Conservation (phyloP, 2,888 invertebrate genomes). For the Drosophila pseudotalamancana region DNA sequence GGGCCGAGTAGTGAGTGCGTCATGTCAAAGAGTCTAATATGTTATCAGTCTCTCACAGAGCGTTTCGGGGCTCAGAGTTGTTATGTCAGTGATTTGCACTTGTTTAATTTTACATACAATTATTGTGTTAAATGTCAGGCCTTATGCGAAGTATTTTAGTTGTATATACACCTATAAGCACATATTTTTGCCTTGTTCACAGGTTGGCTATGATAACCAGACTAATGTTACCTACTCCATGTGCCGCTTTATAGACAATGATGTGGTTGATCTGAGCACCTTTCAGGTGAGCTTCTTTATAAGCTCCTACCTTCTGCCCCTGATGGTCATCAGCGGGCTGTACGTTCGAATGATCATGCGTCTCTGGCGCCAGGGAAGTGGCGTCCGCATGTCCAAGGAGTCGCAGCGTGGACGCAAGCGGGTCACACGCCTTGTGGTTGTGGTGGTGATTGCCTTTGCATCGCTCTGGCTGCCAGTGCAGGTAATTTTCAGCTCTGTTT, state of each 20-base stretch:
- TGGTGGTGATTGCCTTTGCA: constrained; percentile 96
- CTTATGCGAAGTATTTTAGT: constrained; percentile 44
- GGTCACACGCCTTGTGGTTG: constrained; percentile 95
- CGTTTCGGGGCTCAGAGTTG: constrained; percentile 9
- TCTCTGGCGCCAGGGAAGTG: constrained; percentile 92
- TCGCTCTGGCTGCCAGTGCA: constrained; percentile 98
- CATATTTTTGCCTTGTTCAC: not conserved
- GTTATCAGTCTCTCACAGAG: constrained; percentile 17
- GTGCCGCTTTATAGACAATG: constrained; percentile 87
- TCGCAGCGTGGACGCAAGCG: constrained; percentile 91
- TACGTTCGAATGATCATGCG: constrained; percentile 95
- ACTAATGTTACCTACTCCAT: constrained; percentile 56
- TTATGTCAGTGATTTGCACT: constrained; percentile 52
- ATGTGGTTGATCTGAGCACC: constrained; percentile 83
- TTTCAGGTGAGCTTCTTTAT: constrained; percentile 92
- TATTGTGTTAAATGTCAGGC: constrained; percentile 37
- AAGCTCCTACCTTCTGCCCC: constrained; percentile 93
- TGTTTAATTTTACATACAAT: constrained; percentile 13
- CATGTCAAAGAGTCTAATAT: constrained; percentile 35
- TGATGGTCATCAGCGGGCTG: constrained; percentile 92
- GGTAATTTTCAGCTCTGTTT: constrained; percentile 84
- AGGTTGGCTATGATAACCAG: constrained; percentile 84
- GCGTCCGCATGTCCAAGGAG: constrained; percentile 91
- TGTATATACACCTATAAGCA: constrained; percentile 2
- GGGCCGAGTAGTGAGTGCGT: constrained; percentile 28